Conservation (phyloP, 30 jellyfish, hydroid and myxozoan species). For the Nemopilema nomurai region DNA sequence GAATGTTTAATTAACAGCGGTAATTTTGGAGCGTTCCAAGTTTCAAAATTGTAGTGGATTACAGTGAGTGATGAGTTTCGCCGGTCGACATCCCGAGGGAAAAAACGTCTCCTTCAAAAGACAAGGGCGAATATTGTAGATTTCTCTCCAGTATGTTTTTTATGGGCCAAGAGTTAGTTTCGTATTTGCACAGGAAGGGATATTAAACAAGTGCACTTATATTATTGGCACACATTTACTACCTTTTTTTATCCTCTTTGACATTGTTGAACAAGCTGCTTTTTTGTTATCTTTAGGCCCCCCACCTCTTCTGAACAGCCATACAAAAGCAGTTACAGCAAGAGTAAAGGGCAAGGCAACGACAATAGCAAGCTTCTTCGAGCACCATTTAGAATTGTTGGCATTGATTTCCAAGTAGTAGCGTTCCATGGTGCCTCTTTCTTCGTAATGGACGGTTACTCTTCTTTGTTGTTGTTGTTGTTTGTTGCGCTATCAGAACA, state of each 20-base stretch:
- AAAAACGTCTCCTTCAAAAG: too few species aligned
- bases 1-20: too few species aligned
- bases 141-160: too few species aligned
- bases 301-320: conserved; percentile 22
- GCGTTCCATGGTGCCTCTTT: not conserved
- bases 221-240: not conserved
- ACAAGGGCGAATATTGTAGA: too few species aligned
- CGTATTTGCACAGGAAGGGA: too few species aligned
- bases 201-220: too few species aligned
- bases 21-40: too few species aligned
- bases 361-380: not conserved
- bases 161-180: not conserved
- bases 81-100: too few species aligned
- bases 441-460: not conserved
- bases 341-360: conserved; percentile 36
- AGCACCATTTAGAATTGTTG: not conserved
- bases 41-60: too few species aligned
- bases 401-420: not conserved
- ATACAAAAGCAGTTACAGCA: conserved; percentile 39
- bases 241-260: conserved; percentile 56
- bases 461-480: too few species aligned
- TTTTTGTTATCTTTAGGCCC: not conserved
- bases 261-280: not conserved
- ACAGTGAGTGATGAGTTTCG: too few species aligned
- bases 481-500: too few species aligned